Base-by-base conservation (phyloP, 2,797 vertebrate species). In the Sternarchorhynchus goeldii region DNA sequence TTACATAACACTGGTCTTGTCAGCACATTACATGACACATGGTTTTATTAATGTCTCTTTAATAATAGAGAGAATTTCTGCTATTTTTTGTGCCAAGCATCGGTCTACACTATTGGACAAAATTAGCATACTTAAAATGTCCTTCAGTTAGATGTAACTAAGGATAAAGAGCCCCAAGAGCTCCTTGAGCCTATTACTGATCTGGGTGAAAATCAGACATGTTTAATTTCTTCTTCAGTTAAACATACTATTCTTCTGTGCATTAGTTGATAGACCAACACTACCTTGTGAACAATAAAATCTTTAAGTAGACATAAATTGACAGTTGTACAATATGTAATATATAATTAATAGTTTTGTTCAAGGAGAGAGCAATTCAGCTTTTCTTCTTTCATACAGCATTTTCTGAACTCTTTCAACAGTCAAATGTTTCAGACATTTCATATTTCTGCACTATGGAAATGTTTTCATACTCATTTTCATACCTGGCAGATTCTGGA, bases 401-500 rank as follows among this genome's bases (percentile, higher is more conserved):
- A 57, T 25, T 1, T 21, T 57, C 16, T 56, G 12, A 39, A 57
- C 6, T 0, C 6, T 5, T 63, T 63, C 4, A 14, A 29, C 32
- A 32, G 29, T 14, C 16, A 29, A 32, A 63, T 21, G 34, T 90
- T 21, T 18, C 66, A 75, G 32, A 0, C 17, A 6, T 50, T 25
- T 36, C 34, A 4, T 36, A 36, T 50, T 50, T 50, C 45, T 50
- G 45, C 10, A 14, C 45, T 50, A 12, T 12, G 1, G 45, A 50
- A 50, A 50, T 45, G 6, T 25, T 25, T 25, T 25, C 25, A 25
- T 25, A 66, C 64, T 56, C 25, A 70, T 18, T 63, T 4, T 76
- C 1, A 34, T 31, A 67, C 59, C 8, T 69, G n/a, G 8, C 39
- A 25, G 0, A 0, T 90, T 80, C 34, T 90, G 88, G 87, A 0